These are phyloP conservation scores for Nerophis ophidion DNA, from an alignment of 2,113 vertebrate genomes.

Conservation along the genomic window DNA sequence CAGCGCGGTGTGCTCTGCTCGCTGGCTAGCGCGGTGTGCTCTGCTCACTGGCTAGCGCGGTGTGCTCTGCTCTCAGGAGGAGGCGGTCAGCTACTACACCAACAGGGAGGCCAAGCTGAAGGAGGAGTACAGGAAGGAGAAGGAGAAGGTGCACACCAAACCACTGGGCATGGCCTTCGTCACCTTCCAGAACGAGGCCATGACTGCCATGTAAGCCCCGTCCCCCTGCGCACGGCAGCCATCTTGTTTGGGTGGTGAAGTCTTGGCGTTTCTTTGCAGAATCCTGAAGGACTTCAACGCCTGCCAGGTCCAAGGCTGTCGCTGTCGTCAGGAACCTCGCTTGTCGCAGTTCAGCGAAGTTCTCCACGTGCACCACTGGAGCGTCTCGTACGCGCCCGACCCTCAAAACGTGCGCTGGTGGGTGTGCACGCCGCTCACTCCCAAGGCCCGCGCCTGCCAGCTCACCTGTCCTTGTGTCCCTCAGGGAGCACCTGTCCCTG, in stretches of 20 bases:
- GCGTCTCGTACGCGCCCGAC: constrained; percentile 87
- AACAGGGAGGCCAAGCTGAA: constrained; percentile 84
- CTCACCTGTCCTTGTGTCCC: constrained; percentile 29
- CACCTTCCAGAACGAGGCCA: constrained; percentile 93
- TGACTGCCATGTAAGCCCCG: constrained; percentile 83
- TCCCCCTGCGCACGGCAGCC: background rate
- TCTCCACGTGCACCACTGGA: constrained; percentile 84
- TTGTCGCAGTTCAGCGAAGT: constrained; percentile 78
- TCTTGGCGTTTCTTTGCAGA: constrained; percentile 54
- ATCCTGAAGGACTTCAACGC: constrained; percentile 97
- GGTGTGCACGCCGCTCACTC: constrained; percentile 35
- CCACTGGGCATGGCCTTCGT: constrained; percentile 97
- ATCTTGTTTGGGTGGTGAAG: background rate
- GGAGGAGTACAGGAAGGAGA: constrained; percentile 88
- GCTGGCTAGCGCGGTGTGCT: no score
- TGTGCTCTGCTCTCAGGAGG: constrained; percentile 72
- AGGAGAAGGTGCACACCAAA: constrained; percentile 88
- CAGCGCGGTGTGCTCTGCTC: background rate
- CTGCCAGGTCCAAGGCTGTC: constrained; percentile 89
- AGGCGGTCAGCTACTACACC: constrained; percentile 88
- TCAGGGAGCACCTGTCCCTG: constrained; percentile 91
- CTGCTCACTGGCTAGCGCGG: background rate
- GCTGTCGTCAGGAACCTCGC: constrained; percentile 82
- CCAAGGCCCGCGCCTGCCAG: constrained; percentile 19
- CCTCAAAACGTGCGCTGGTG: constrained; percentile 98